These are phyloP conservation scores for Pseudochirops corinnae DNA, from an alignment of 2,797 vertebrate species.

Conservation along the genomic window DNA sequence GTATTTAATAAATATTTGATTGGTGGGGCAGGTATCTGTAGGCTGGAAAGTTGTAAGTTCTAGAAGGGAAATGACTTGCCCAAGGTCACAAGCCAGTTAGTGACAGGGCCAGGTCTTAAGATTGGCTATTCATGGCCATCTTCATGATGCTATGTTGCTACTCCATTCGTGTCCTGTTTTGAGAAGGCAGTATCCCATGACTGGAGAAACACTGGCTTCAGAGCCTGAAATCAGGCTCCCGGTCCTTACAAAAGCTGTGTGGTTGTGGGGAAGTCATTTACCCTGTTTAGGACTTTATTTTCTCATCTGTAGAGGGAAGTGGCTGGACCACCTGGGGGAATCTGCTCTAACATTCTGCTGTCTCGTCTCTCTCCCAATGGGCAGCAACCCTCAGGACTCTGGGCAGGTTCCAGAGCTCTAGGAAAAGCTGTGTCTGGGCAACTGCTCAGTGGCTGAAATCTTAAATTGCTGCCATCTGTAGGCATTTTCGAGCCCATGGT, in stretches of 20 bases:
- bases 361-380: neutral
- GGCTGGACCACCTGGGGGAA: neutral
- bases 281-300: neutral
- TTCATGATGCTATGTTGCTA: neutral
- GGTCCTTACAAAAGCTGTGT: neutral
- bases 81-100: neutral
- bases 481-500: neutral
- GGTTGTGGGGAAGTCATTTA: neutral
- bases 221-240: neutral
- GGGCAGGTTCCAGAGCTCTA: no score
- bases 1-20: neutral
- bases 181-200: neutral
- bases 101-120: neutral
- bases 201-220: neutral
- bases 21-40: neutral
- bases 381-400: accelerated
- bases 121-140: neutral
- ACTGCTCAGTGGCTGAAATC: neutral
- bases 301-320: neutral
- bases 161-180: accelerated
- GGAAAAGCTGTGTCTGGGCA: neutral
- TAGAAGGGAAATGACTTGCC: neutral
- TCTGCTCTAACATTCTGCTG: neutral
- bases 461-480: neutral
- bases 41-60: neutral